Evolutionary conservation across 2,113 vertebrate genomes (phyloP), one percentile per base, ranked within the genome.

Genomic region (Coturnix japonica): DNA sequence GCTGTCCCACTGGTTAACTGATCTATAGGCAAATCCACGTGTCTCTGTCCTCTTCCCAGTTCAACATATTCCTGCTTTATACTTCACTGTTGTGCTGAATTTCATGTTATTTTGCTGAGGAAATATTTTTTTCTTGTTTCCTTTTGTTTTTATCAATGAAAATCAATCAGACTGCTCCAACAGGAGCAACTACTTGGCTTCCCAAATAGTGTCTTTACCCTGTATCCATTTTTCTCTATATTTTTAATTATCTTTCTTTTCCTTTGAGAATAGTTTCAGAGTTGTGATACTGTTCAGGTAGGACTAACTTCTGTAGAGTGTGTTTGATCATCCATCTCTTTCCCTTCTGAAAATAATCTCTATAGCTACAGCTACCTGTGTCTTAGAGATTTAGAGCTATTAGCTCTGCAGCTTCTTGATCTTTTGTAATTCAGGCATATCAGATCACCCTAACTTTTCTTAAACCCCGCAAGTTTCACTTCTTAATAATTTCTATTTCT

Each of bases 281-380:
- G 31, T 21, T 80, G 82, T 75, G 54, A 35, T 43, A 30, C 6
- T 69, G 9, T 35, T 84, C 47, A 91, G 30, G 47, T 37, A 65
- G 30, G 57, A 67, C 44, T 72, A 76, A 53, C 4, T 75, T 19
- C 41, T 61, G 51, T 72, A 23, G 25, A 60, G 33, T 56, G n/a
- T 70, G 35, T 13, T 79, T 49, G 17, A 79, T 76, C 8, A 22
- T 85, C 79, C 89, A 87, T 22, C 33, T 72, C 54, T 59, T 11
- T 84, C 7, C 8, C 57, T 89, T 78, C 61, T 90, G 86, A 81
- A 86, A 86, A 75, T 35, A 92, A 72, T 74, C 57, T 70, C 47
- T 64, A 30, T 6, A 56, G 46, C 61, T 95, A 74, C 47, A 67
- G 4, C 61, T 44, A 49, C 14, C 30, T 57, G 3, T 87, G 15